Conservation (phyloP, 1,140 invertebrate species). For the Linepithema humile region DNA sequence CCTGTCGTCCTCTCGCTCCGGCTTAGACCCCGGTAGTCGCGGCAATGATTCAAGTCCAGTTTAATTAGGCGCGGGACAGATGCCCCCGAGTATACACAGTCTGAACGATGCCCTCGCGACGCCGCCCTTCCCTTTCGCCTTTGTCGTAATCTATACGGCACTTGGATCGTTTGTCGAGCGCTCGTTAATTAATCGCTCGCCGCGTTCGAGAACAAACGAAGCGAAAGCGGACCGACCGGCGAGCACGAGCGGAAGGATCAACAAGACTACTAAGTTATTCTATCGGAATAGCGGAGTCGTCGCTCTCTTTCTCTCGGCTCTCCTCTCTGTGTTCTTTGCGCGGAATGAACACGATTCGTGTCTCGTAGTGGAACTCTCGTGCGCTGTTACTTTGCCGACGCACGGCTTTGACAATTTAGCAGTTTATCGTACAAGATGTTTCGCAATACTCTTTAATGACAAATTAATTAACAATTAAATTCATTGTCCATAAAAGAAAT, state of each 20-base stretch:
- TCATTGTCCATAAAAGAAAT: neutral
- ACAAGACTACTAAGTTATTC: slow-evolving; percentile 55
- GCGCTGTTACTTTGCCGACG: neutral
- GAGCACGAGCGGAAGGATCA: slow-evolving; percentile 32
- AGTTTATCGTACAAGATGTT: slow-evolving; percentile 6
- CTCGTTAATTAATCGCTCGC: slow-evolving; percentile 57
- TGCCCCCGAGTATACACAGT: slow-evolving; percentile 49
- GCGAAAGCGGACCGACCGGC: slow-evolving; percentile 12
- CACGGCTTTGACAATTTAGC: slow-evolving; percentile 8
- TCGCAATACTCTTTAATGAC: neutral
- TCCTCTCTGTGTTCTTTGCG: slow-evolving; percentile 10
- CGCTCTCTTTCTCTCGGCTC: neutral
- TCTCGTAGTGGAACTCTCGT: neutral
- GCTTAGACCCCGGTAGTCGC: slow-evolving; percentile 44
- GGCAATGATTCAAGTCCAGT: slow-evolving; percentile 70
- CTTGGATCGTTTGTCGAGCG: slow-evolving; percentile 58
- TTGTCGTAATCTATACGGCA: slow-evolving; percentile 36
- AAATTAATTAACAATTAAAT: neutral
- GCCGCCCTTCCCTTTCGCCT: neutral
- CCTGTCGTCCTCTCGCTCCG: slow-evolving; percentile 24
- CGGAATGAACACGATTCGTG: neutral
- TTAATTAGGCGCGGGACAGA: slow-evolving; percentile 64
- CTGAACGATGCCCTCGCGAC: slow-evolving; percentile 29
- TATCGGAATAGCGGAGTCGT: slow-evolving; percentile 20
- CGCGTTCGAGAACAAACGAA: slow-evolving; percentile 48